Conservation (phyloP, 1,140 invertebrate genomes). For the Caenorhabditis tropicalis region DNA sequence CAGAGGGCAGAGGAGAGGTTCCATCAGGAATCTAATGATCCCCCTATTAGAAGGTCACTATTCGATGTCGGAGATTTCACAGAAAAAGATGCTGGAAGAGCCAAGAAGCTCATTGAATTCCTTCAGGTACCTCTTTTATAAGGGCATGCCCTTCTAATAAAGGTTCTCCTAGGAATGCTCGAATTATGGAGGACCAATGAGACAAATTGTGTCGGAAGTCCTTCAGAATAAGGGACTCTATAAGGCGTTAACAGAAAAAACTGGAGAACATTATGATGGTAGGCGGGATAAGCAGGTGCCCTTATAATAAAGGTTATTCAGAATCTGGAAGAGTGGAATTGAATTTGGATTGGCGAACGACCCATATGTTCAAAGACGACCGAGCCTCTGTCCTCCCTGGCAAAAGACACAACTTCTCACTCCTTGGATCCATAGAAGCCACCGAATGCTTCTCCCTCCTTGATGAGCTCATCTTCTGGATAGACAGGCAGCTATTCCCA, state of each 20-base stretch:
- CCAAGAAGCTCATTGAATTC: neutral
- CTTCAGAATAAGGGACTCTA: slow-evolving; percentile 37
- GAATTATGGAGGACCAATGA: slow-evolving; percentile 51
- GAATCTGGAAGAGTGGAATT: neutral
- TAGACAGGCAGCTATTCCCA: slow-evolving; percentile 43
- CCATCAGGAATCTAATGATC: neutral
- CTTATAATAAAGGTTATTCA: neutral
- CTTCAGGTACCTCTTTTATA: neutral
- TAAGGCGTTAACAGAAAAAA: slow-evolving; percentile 33
- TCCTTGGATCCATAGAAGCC: neutral
- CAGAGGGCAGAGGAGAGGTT: neutral
- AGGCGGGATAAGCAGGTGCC: neutral
- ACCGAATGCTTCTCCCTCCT: slow-evolving; percentile 5
- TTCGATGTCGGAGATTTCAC: slow-evolving; percentile 10
- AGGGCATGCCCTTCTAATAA: neutral
- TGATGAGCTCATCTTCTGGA: slow-evolving; percentile 55
- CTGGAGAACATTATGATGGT: slow-evolving; percentile 12
- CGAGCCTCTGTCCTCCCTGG: neutral
- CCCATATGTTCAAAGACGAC: neutral
- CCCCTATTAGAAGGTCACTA: neutral
- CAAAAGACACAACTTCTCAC: neutral
- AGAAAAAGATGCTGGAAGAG: neutral
- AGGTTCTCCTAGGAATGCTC: slow-evolving; percentile 15
- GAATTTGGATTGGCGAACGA: slow-evolving; percentile 32
- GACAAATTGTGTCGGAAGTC: slow-evolving; percentile 5